Evolutionary conservation across 2,113 vertebrate genomes (phyloP).

Genomic region (Lasiurus cinereus): DNA sequence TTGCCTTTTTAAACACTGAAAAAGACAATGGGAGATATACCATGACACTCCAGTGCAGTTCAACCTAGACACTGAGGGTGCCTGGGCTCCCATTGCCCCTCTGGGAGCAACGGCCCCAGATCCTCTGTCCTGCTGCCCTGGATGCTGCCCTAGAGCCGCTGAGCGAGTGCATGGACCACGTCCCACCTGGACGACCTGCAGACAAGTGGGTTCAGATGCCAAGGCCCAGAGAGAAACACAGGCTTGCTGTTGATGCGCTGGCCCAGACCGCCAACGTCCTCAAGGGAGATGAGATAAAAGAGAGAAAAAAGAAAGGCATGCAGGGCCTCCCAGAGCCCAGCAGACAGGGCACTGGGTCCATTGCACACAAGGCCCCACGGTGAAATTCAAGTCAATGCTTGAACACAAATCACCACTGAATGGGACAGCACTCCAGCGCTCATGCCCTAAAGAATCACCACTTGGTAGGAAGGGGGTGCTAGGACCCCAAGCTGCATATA

Average conservation of each 20-base stretch:
- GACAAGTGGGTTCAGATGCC: not conserved
- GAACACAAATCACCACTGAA: not conserved
- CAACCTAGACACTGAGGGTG: too few relatives aligned
- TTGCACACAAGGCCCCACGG: not conserved
- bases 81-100: too few relatives aligned
- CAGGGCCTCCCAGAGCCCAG: not conserved
- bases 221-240: not conserved
- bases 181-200: not conserved
- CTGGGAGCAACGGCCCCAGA: too few relatives aligned
- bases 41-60: not conserved
- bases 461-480: too few relatives aligned
- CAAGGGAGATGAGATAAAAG: not conserved
- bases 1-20: not conserved
- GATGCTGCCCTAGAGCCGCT: not conserved
- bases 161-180: accelerated
- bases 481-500: too few relatives aligned
- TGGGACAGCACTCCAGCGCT: accelerated
- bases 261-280: not conserved
- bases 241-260: not conserved
- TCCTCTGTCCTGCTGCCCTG: not conserved
- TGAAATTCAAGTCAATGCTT: not conserved
- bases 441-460: too few relatives aligned
- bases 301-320: not conserved
- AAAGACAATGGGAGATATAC: not conserved
- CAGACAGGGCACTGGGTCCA: accelerated